Percentiles rank a stretch among this genome's conserved stretches.
Evolutionary conservation across 2,113 vertebrate genomes (phyloP).

Genomic region (Octodon degus): DNA sequence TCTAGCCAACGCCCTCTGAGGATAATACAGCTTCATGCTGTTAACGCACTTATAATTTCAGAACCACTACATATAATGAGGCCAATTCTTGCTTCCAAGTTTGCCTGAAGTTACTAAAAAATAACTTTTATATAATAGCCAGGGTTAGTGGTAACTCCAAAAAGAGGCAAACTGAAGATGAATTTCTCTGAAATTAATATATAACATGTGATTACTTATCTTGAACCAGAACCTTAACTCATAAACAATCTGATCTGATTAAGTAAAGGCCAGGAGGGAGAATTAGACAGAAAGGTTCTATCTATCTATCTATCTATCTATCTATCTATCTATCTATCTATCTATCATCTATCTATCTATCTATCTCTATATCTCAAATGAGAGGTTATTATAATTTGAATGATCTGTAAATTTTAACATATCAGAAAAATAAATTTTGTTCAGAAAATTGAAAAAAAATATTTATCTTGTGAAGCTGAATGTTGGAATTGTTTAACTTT

Average conservation of each 20-base stretch:
- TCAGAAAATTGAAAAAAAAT: constrained; percentile 26
- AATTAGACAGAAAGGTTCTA: not conserved
- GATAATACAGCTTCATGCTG: constrained; percentile 32
- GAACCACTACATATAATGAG: constrained; percentile 18
- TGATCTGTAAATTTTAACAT: constrained; percentile 37
- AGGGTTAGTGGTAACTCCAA: constrained; percentile 29
- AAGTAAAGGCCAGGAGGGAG: constrained; percentile 23
- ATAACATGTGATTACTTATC: constrained; percentile 43
- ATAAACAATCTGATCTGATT: constrained; percentile 58
- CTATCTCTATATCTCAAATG: not conserved
- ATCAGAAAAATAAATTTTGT: constrained; percentile 52
- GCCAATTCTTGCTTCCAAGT: constrained; percentile 52
- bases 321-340: too few species aligned
- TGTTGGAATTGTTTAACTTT: too few species aligned
- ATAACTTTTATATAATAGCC: not conserved
- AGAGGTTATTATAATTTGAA: constrained; percentile 52
- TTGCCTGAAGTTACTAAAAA: constrained; percentile 68
- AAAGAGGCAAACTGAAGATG: constrained; percentile 51
- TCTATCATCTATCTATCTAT: too few species aligned
- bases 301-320: too few species aligned
- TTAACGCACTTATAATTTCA: constrained; percentile 51
- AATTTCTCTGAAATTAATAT: constrained; percentile 64
- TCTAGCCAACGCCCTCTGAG: constrained; percentile 30
- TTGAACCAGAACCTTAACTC: constrained; percentile 44
- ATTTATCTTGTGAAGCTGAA: too few species aligned